Base-by-base conservation (phyloP, 1,140 invertebrate genomes). In the Leptonema lineaticorne region DNA sequence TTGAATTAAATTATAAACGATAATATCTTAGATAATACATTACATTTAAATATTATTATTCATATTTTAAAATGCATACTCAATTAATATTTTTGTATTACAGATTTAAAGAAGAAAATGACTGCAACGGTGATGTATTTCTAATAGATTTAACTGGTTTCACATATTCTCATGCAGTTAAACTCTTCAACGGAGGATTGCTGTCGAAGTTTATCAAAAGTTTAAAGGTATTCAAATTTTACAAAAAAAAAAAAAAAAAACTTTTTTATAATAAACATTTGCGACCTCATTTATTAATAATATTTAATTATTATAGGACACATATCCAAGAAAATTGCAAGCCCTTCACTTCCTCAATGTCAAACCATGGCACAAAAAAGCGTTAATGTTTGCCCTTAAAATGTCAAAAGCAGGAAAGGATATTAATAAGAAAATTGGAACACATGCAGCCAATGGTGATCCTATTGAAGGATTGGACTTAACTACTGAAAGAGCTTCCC, bases 81-180 rank as follows among this genome's bases (percentile, higher is more conserved):
- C n/a, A 33, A 33, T 33, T 33, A 11, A 33, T 33, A 33, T 6
- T 37, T 24, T 14, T 45, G 1, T 66, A 16, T 72, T 69, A 57
- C 50, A 72, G 70, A 63, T 72, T 67, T 14, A 72, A 63, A 50
- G 70, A 72, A 67, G 70, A 72, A 11, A 46, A 56, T 11, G 46
- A 56, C 18, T 57, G 67, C 53, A 72, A 69, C 8, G 67, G 70
- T 7, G 70, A 72, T 57, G 29, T 72, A 2, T 72, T 72, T 58
- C 37, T 72, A 14, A 22, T 72, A 5, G 70, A 72, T 50, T 63
- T 72, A 56, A 65, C 68, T 33, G 70, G 70, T 0, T 69, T 72
- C 24, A 58, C 70, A 1, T 56, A 50, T n/a, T 33, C 33, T 6
- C 70, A 72, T 45, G 67, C 59, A 1, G 59, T 72, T 41, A 72